phyloP scores from a whole-genome alignment of 2,113 vertebrate species.

The Chrysemys picta region DNA sequence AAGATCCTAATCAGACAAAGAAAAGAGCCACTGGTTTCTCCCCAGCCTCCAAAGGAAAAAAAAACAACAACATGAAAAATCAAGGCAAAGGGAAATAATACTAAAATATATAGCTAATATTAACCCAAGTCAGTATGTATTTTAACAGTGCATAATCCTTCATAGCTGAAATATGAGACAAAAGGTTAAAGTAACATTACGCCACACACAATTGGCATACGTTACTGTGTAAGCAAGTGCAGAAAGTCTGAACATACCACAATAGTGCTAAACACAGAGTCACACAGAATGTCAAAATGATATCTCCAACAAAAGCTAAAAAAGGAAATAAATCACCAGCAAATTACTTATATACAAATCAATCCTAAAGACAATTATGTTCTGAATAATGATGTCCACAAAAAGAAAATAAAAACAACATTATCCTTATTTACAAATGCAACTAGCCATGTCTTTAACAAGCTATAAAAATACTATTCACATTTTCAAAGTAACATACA shows the following conservation, averaged over 20 bases:
- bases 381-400: conserved; percentile 84
- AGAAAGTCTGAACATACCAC: conserved; percentile 87
- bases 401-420: conserved; percentile 83
- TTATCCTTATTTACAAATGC: conserved; percentile 92
- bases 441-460: conserved; percentile 86
- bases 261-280: conserved; percentile 84
- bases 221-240: conserved; percentile 87
- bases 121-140: conserved; percentile 84
- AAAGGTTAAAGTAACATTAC: conserved; percentile 79
- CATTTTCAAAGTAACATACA: conserved; percentile 95
- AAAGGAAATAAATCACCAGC: conserved; percentile 84
- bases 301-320: conserved; percentile 75
- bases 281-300: conserved; percentile 83
- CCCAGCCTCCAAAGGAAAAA: conserved; percentile 74
- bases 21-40: conserved; percentile 72
- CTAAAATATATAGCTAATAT: conserved; percentile 82
- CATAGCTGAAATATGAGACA: conserved; percentile 78
- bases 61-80: neutral
- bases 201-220: conserved; percentile 80
- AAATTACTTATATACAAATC: conserved; percentile 93
- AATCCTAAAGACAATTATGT: conserved; percentile 86
- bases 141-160: conserved; percentile 80
- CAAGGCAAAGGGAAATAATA: conserved; percentile 76
- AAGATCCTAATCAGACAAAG: conserved; percentile 66
- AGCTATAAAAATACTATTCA: conserved; percentile 99